Evolutionary conservation across 92 coral and sea anemone species (phyloP).

Genomic region (Parazoanthus swiftii): DNA sequence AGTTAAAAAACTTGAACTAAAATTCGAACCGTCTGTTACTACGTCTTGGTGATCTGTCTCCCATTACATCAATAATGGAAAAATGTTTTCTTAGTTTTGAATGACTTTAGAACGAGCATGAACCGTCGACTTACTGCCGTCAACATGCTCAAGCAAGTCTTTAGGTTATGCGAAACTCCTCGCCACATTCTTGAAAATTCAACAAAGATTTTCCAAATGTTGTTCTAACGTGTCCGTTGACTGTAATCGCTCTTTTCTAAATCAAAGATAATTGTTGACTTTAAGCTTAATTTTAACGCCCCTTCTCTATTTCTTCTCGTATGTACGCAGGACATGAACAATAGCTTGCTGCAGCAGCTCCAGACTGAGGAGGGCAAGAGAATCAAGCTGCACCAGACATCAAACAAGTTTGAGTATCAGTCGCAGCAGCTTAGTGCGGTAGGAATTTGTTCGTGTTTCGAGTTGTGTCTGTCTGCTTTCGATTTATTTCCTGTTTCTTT

Average conservation of each 20-base stretch:
- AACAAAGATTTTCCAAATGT: not conserved
- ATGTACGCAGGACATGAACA: constrained; percentile 78
- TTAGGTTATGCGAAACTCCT: not conserved
- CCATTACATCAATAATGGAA: too few relatives aligned
- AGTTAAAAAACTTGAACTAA: too few relatives aligned
- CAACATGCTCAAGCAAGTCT: not conserved
- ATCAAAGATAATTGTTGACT: too few relatives aligned
- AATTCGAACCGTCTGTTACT: too few relatives aligned
- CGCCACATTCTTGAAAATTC: too few relatives aligned
- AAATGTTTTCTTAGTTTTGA: too few relatives aligned
- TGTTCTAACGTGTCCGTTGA: not conserved
- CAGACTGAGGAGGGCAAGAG: constrained; percentile 82
- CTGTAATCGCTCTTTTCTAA: too few relatives aligned
- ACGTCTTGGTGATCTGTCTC: too few relatives aligned
- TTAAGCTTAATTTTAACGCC: not conserved
- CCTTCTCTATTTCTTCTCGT: too few relatives aligned
- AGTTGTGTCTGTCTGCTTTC: too few relatives aligned
- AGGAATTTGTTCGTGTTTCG: not conserved
- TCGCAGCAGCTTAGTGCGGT: constrained; percentile 87
- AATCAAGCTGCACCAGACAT: constrained; percentile 79
- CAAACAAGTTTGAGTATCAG: constrained; percentile 85
- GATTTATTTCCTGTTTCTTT: too few relatives aligned
- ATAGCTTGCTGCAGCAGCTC: constrained; percentile 73
- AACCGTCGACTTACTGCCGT: not conserved
- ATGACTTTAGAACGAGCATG: not conserved